Conservation (phyloP, 1,140 invertebrate genomes). For the Leptopilina boulardi region DNA sequence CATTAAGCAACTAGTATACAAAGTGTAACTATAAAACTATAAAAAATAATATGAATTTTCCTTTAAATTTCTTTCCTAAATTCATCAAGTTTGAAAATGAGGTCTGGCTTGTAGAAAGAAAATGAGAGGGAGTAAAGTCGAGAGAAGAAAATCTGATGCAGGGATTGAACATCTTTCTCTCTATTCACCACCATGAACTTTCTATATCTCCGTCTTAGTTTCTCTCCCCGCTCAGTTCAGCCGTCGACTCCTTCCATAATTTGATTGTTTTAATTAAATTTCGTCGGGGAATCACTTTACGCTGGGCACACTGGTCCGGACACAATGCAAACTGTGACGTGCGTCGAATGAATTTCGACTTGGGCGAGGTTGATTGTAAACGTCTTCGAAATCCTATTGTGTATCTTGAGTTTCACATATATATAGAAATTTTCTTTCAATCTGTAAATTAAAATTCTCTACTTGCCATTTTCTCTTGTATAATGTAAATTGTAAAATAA, state of each 20-base stretch:
- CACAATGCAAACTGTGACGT: slow-evolving; percentile 75
- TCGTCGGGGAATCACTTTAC: slow-evolving; percentile 73
- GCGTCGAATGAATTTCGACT: slow-evolving; percentile 61
- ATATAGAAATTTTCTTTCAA: neutral
- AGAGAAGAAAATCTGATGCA: slow-evolving; percentile 69
- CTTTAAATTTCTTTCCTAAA: slow-evolving; percentile 13
- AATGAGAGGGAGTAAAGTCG: slow-evolving; percentile 65
- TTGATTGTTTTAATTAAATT: slow-evolving; percentile 78
- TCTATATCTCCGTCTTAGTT: slow-evolving; percentile 55
- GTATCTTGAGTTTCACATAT: no score
- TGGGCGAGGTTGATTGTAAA: neutral
- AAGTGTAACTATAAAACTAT: neutral
- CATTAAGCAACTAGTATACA: no score
- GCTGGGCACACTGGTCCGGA: slow-evolving; percentile 70
- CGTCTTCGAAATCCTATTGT: neutral
- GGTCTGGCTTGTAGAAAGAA: slow-evolving; percentile 53
- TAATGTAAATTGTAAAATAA: no score
- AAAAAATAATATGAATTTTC: neutral
- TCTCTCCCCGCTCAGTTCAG: slow-evolving; percentile 61
- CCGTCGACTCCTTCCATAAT: slow-evolving; percentile 73
- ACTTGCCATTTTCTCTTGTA: no score
- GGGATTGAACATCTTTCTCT: slow-evolving; percentile 54
- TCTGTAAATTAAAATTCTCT: neutral
- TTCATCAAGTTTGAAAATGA: slow-evolving; percentile 48
- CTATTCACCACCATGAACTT: slow-evolving; percentile 50